Evolutionary conservation across 2,888 invertebrate species (phyloP).

Genomic region (Diogma glabrata): DNA sequence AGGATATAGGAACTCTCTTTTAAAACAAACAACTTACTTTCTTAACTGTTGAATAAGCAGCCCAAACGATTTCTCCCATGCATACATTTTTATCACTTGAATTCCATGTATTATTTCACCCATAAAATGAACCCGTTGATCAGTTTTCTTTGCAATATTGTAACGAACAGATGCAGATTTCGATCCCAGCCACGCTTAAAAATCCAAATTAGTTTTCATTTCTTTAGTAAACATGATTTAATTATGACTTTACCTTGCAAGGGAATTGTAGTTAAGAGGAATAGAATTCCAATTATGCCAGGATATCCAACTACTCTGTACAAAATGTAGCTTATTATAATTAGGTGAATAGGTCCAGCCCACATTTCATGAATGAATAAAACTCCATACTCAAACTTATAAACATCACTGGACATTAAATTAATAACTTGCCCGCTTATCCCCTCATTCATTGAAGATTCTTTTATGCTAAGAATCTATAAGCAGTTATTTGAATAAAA

Average conservation of each 20-base stretch:
- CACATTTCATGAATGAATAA: slow-evolving; percentile 73
- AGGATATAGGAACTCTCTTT: neutral
- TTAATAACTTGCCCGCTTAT: slow-evolving; percentile 43
- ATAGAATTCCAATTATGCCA: slow-evolving; percentile 46
- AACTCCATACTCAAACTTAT: slow-evolving; percentile 70
- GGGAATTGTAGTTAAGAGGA: slow-evolving; percentile 48
- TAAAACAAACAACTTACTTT: slow-evolving; percentile 39
- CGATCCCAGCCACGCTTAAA: slow-evolving; percentile 9
- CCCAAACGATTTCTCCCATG: slow-evolving; percentile 72
- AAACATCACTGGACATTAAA: slow-evolving; percentile 77
- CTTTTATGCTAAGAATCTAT: slow-evolving; percentile 12
- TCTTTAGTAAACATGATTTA: neutral
- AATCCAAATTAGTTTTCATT: neutral
- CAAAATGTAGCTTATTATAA: slow-evolving; percentile 64
- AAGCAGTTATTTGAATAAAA: too few species aligned
- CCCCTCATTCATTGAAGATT: slow-evolving; percentile 13
- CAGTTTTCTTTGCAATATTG: slow-evolving; percentile 55
- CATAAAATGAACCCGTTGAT: slow-evolving; percentile 70
- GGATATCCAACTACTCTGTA: slow-evolving; percentile 47
- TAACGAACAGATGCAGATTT: slow-evolving; percentile 33
- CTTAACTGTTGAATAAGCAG: slow-evolving; percentile 52
- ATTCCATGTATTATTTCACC: slow-evolving; percentile 78
- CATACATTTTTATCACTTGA: slow-evolving; percentile 78
- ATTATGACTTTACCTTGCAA: slow-evolving; percentile 40
- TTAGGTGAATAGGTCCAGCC: slow-evolving; percentile 68